phyloP scores from a whole-genome alignment of 2,888 invertebrate genomes.

The Tetranychus piercei region DNA sequence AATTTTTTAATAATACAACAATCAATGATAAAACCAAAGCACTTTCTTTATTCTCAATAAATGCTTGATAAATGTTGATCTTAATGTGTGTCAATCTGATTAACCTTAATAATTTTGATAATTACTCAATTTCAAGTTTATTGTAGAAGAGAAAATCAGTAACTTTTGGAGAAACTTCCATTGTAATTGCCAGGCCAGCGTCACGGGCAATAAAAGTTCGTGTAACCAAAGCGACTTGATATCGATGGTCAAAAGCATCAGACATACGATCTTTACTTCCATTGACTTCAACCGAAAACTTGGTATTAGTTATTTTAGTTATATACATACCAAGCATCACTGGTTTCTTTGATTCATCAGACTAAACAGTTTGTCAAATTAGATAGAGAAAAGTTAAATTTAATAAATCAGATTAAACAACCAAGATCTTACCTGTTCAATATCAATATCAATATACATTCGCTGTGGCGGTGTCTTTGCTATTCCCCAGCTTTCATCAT shows the following conservation, averaged over 20 bases:
- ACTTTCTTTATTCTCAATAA: too few species aligned
- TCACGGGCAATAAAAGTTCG: slow-evolving; percentile 3
- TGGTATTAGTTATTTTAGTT: neutral
- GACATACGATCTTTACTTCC: neutral
- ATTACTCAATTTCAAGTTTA: neutral
- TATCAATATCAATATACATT: slow-evolving; percentile 12
- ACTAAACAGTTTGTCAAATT: neutral
- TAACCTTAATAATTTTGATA: neutral
- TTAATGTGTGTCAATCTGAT: too few species aligned
- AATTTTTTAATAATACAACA: too few species aligned
- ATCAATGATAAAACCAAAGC: too few species aligned
- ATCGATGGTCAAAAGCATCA: slow-evolving; percentile 1
- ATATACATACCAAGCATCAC: slow-evolving; percentile 7
- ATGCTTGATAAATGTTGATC: too few species aligned
- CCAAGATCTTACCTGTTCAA: slow-evolving; percentile 2
- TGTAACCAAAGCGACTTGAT: slow-evolving; percentile 5
- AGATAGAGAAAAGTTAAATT: neutral
- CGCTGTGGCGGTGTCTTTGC: neutral
- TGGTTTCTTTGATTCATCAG: slow-evolving; percentile 7
- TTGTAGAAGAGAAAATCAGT: neutral
- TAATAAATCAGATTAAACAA: neutral
- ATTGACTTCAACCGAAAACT: slow-evolving; percentile 3
- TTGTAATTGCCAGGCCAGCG: slow-evolving; percentile 7
- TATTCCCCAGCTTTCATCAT: slow-evolving; percentile 10
- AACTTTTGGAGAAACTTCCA: slow-evolving; percentile 5